Base-by-base conservation (phyloP, 2,113 vertebrate genomes). In the Hepsetus odoe region DNA sequence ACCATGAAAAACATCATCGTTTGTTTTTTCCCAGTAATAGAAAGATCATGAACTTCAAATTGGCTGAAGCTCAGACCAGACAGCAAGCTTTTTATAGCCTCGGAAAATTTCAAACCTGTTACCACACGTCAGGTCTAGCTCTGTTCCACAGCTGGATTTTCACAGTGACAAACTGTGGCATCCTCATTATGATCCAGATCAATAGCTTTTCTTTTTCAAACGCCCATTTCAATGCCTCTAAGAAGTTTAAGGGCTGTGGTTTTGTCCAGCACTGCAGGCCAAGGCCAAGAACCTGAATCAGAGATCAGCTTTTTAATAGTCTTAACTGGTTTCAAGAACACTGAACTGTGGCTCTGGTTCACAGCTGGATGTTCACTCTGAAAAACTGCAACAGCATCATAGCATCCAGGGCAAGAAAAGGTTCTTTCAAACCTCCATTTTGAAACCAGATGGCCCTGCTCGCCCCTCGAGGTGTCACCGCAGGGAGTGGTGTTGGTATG, bases 401-500 rank as follows among this genome's bases (percentile, higher is more conserved):
- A 55, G 24, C 7, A 24, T 55, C 51, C n/a, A 24, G 51, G 20
- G 13, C 8, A 1, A 10, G 7, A 53, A n/a, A 51, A n/a, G 18
- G 49, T 5, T 51, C 18, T 51, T 67, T 76, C 10, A 76, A n/a
- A 56, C 40, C 74, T 40, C 61, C 22, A 30, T 32, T 70, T 71
- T 71, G 56, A 56, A 71, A 78, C 53, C 67, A 51, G 40, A 78
- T 55, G 51, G 51, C 22, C 56, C 30, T 9, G 44, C 53, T 44
- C 42, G 61, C 76, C 55, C 76, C 55, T 78, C 66, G 49, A 78
- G 67, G 66, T 78, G 67, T 78, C 76, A 77, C 72, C 73, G 67
- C 55, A 24, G 65, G 74, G 55, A 56, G n/a, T 44, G 65, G 76
- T 64, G 76, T 65, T 75, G 42, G 65, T 49, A 78, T 69, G 61